Base-by-base conservation (phyloP, 2,888 invertebrate genomes). In the Ceramica pisi region DNA sequence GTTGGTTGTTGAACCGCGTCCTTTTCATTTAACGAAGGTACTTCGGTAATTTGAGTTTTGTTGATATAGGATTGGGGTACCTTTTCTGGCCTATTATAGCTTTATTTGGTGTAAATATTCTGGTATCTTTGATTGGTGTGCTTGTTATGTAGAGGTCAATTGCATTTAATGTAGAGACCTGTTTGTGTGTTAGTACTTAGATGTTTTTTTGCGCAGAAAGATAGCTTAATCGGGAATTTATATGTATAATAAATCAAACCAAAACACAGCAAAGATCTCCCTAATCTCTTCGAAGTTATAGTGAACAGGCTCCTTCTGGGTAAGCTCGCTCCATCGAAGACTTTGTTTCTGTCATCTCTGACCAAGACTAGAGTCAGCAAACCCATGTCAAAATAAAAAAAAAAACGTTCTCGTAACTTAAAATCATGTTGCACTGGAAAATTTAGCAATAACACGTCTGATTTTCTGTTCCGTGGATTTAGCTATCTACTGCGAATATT, bases 51-150 rank as follows among this genome's bases (percentile, higher is more conserved):
- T 61, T 31, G 38, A 41, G 35, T 35, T 74, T 23, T 75, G 60
- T 80, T 80, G 38, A 26, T 31, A 80, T 53, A 69, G 75, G 75
- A 78, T 35, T 19, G 19, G 6, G 3, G 10, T 35, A 44, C 23
- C 35, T 80, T 77, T 73, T 80, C 74, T 68, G 63, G 46, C 14
- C 51, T 51, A 68, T 64, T 21, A 64, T 59, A 26, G 63, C 57
- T 62, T 63, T 50, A 68, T 50, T 77, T 74, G 21, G 14, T 71
- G 46, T 71, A 21, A 57, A 51, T 78, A 59, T 56, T 50, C 21
- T 50, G 31, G 41, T 75, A 26, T 56, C 10, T 41, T 56, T 59
- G 51, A 48, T 71, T 41, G 8, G 44, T 51, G 21, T 21, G 35
- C 21, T 41, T 41, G 41, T 41, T 4, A 14, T 19, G n/a, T 63